Evolutionary conservation across 2,888 invertebrate species (phyloP), one percentile per base, ranked within the genome.

Genomic region (Pristionchus entomophagus): DNA sequence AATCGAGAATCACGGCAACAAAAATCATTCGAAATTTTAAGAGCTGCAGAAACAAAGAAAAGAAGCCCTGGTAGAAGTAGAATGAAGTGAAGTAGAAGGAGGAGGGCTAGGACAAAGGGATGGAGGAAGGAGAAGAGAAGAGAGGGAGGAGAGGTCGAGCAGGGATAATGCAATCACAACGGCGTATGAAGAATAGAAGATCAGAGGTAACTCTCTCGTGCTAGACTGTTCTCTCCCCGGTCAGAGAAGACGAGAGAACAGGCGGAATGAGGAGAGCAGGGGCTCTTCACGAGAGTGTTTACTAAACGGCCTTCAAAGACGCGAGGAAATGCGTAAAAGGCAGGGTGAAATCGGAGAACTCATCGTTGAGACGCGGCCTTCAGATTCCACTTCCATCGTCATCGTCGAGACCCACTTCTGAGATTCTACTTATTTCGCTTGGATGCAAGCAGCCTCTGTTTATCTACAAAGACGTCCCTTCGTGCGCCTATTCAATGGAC

Each of bases 91-190:
- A 80, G 78, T 51, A 32, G 59, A 59, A 82, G 62, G 41, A 82
- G 29, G 45, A 62, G 32, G 53, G 53, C 38, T 12, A 59, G 38
- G 62, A 59, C 32, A 82, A 41, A 19, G 45, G 62, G 69, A 49
- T 49, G 84, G 45, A 22, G 38, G 51, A 19, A 38, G 56, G 69
- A 84, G 84, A 32, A 65, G 59, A 29, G 45, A 56, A 26, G 80
- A 49, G 45, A 81, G 51, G 53, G 35, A 49, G 77, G 26, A 53
- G 80, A 32, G 53, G 19, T 51, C 51, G 29, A n/a, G n/a, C n/a
- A 51, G 51, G 51, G 80, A 53, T 49, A 51, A 80, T 80, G 73
- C 73, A 73, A 73, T 73, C 73, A 73, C 73, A 35, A 38, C 65
- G 65, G 65, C 59, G 65, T 32, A 65, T 65, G 65, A 65, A 38